Percentiles rank a stretch among this genome's conserved stretches.
phyloP scores from a whole-genome alignment of 2,797 vertebrate species.

The Fratercula arctica region DNA sequence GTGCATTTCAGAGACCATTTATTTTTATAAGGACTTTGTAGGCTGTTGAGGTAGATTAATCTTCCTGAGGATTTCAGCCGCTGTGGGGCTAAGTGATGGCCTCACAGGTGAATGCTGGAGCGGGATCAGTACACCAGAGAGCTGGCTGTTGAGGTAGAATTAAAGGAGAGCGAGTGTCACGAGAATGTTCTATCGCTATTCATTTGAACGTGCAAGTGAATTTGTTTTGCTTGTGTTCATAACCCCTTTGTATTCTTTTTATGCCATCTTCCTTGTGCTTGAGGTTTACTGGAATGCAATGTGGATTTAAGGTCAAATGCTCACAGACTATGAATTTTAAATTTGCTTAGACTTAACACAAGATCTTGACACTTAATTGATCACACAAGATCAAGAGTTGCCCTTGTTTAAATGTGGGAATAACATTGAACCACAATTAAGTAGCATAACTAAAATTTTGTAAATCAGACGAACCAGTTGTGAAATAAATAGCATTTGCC shows the following conservation, averaged over 20 bases:
- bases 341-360: background rate
- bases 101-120: accelerated
- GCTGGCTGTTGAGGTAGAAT: background rate
- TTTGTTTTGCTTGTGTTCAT: background rate
- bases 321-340: background rate
- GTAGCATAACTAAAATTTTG: background rate
- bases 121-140: accelerated
- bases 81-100: background rate
- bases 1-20: background rate
- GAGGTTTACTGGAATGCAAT: background rate
- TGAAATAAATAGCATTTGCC: background rate
- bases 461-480: background rate
- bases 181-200: background rate
- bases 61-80: background rate
- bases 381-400: background rate
- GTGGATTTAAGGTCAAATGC: background rate
- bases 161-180: background rate
- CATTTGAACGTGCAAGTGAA: background rate
- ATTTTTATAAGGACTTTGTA: background rate
- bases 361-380: no score
- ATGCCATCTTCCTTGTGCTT: background rate
- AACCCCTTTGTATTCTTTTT: background rate
- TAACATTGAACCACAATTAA: background rate
- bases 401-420: background rate
- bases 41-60: background rate